Base-by-base conservation (phyloP, 2,113 vertebrate species). In the Lucifuga dentata region DNA sequence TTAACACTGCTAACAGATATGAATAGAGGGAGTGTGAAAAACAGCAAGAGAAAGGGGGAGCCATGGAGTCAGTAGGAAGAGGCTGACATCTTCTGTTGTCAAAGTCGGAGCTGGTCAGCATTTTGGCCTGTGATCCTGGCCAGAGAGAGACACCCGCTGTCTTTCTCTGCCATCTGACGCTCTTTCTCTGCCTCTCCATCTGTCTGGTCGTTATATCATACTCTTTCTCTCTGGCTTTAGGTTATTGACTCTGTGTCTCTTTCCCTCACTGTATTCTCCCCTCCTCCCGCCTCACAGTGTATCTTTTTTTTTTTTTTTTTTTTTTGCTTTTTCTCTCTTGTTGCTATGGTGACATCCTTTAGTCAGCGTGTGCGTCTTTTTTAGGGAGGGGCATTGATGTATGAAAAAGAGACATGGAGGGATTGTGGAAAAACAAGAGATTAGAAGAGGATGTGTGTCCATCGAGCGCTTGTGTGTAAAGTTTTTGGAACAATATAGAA, bases 321-420 rank as follows among this genome's bases (percentile, higher is more conserved):
- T 74, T 73, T 73, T 83, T 32, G 8, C 65, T 77, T 74, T 73
- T 73, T 80, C 21, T 44, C 80, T 80, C 77, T 64, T 88, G 90
- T 91, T 92, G 88, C 89, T 81, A 90, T 89, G 88, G 89, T 32
- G 85, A 92, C 90, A 78, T 78, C 73, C 76, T 63, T 75, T 84
- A 78, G 81, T 86, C 81, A 55, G 86, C 41, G 67, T 64, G 66
- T 81, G 82, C 55, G 73, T 87, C 66, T 73, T 81, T 86, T 62
- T 85, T 55, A 58, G 80, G 91, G 91, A 86, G 87, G 86, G 63
- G 86, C 85, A 69, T 57, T 70, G 84, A 80, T 80, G 81, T 78
- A 78, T 46, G 80, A 88, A 66, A 74, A 76, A 51, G 52, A 80
- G 48, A 86, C 39, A 66, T 68, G 63, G 62, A 76, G 20, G 63